Conservation (phyloP, 2,888 invertebrate genomes). For the Anticlea derivata region DNA sequence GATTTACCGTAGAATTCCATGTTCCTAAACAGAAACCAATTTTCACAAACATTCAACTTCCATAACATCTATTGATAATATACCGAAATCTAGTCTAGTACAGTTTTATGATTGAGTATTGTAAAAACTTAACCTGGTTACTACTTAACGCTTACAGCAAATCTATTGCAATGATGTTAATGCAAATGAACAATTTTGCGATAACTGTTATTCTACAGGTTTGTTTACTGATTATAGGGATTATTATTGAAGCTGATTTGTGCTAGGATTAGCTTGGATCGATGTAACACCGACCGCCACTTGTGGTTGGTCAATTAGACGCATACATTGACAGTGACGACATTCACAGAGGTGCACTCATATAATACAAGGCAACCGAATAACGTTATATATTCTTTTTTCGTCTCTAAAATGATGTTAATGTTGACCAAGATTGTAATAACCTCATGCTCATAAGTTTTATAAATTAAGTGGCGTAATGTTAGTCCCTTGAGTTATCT, state of each 20-base stretch:
- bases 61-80: conserved; percentile 20
- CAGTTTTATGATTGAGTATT: conserved; percentile 32
- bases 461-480: too few species aligned
- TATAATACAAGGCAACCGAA: too few species aligned
- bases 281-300: conserved; percentile 11
- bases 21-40: not conserved
- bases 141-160: conserved; percentile 29
- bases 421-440: not conserved
- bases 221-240: conserved; percentile 33
- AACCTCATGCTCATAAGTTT: too few species aligned
- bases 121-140: conserved; percentile 34
- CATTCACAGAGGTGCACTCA: too few species aligned
- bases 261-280: conserved; percentile 30
- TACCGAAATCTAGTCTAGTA: conserved; percentile 19
- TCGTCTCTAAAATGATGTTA: not conserved
- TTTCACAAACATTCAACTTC: conserved; percentile 8
- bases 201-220: conserved; percentile 18
- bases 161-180: conserved; percentile 22
- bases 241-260: conserved; percentile 37
- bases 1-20: not conserved
- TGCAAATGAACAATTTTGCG: conserved; percentile 25
- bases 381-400: not conserved
- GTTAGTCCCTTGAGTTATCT: too few species aligned
- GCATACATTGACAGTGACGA: too few species aligned
- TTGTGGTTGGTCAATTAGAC: not conserved